Evolutionary conservation across 30 jellyfish, hydroid and myxozoan species (phyloP), one percentile per base, ranked within the genome.

Genomic region (Hydractinia echinata): DNA sequence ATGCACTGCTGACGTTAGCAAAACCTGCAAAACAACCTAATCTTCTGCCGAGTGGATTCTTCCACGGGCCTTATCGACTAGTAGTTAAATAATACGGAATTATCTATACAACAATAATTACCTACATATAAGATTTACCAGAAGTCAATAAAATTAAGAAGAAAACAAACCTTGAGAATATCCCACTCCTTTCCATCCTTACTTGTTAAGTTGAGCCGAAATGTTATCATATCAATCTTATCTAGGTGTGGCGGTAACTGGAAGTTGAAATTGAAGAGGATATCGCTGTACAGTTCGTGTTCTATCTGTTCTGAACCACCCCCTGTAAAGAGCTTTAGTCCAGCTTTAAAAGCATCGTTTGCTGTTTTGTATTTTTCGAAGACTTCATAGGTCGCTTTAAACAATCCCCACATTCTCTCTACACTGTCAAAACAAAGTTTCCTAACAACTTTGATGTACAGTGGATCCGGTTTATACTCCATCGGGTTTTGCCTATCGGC

Each of bases 171-270:
- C 95, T 73, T 74, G 39, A 54, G 73, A 54, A 85, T 83, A 51
- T 81, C 77, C 93, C 94, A 90, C 39, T 90, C 85, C 21, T 21
- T 60, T 52, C 77, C 84, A 73, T 85, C 89, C 14, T 48, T 67
- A 51, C 82, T 90, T 14, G 89, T 90, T 67, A 71, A 88, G 72
- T 90, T 82, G 15, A 90, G 8, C 11, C 67, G 62, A 16, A 90
- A 64, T 54, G 82, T 95, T 72, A 90, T 83, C 5, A 95, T 94
- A 8, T 82, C 67, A 3, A 90, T 81, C 0, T 69, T 76, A 21
- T 79, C 10, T 51, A 66, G 79, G n/a, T 20, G 82, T 5, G 92
- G 95, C 67, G 39, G 67, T 54, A 67, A 66, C 78, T 48, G 83
- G 73, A 55, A 81, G 49, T 39, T 82, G 78, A 7, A 50, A 54